Percentiles rank a stretch among this genome's conserved stretches.
phyloP scores from a whole-genome alignment of 1,140 invertebrate species.

The Battus philenor region DNA sequence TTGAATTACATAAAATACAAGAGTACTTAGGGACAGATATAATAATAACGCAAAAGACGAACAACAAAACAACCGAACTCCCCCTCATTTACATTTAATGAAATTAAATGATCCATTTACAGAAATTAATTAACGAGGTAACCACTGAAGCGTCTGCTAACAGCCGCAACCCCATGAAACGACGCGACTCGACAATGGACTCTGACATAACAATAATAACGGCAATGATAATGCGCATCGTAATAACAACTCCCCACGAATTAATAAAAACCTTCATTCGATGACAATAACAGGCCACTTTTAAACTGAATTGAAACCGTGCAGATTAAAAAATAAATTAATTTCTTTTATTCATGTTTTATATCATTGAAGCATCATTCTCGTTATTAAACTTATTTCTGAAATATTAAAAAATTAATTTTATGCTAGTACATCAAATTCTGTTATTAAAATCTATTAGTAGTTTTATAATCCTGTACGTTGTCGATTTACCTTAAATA shows the following conservation, averaged over 20 bases:
- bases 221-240: slow-evolving; percentile 50
- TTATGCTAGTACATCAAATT: too few relatives aligned
- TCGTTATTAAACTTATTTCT: too few relatives aligned
- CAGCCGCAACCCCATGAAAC: slow-evolving; percentile 39
- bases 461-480: too few relatives aligned
- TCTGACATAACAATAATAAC: slow-evolving; percentile 45
- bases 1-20: slow-evolving; percentile 9
- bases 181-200: slow-evolving; percentile 29
- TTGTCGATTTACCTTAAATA: too few relatives aligned
- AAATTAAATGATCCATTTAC: slow-evolving; percentile 76
- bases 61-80: slow-evolving; percentile 36
- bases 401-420: too few relatives aligned
- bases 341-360: too few relatives aligned
- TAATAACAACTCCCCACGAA: slow-evolving; percentile 56
- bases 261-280: slow-evolving; percentile 71
- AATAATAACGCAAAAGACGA: slow-evolving; percentile 39
- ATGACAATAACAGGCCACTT: slow-evolving; percentile 64
- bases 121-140: slow-evolving; percentile 73
- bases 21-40: slow-evolving; percentile 10
- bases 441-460: too few relatives aligned
- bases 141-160: slow-evolving; percentile 62
- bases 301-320: slow-evolving; percentile 58
- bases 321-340: slow-evolving; percentile 52
- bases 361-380: too few relatives aligned
- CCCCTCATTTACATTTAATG: slow-evolving; percentile 73